Base-by-base conservation (phyloP, 2,113 vertebrate genomes). In the Jaculus jaculus region DNA sequence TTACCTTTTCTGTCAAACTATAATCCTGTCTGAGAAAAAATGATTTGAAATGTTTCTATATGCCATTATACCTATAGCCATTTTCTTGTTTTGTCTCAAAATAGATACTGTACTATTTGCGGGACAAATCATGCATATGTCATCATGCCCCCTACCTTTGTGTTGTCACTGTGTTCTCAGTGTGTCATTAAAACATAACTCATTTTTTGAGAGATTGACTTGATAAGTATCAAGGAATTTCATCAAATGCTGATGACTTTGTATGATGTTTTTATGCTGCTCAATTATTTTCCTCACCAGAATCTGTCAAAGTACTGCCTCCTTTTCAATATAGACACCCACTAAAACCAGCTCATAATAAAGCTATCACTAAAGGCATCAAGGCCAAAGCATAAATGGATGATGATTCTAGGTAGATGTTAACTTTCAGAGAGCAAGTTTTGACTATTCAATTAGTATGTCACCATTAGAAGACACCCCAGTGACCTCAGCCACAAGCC, bases 391-490 rank as follows among this genome's bases (percentile, higher is more conserved):
- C 24, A 95, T 78, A 96, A 92, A 93, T 86, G 68, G 75, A 66
- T 42, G 85, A 68, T 94, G 77, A 92, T 94, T 91, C 82, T 39
- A 91, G 47, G 60, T 75, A 65, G 26, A 82, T 65, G 47, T 54
- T 79, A 91, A 92, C 42, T 93, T 93, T 92, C 30, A 73, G 21
- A 92, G 58, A 81, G 65, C 39, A 96, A 90, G 69, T 58, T 96
- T 87, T 84, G 75, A 91, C 77, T 91, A 75, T 94, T 94, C 26
- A 84, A 58, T 95, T 89, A 66, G 2, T n/a, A 81, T 81, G n/a
- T 85, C 84, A 80, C 83, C 61, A 91, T 95, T 96, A 87, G 91
- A 88, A 93, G 34, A 71, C 61, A 95, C 18, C 4, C 28, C 51
- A 5, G 6, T 39, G 86, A 92, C 91, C 68, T 96, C 37, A 89